phyloP scores from a whole-genome alignment of 2,888 invertebrate genomes.

The Philopedon plagiatum region DNA sequence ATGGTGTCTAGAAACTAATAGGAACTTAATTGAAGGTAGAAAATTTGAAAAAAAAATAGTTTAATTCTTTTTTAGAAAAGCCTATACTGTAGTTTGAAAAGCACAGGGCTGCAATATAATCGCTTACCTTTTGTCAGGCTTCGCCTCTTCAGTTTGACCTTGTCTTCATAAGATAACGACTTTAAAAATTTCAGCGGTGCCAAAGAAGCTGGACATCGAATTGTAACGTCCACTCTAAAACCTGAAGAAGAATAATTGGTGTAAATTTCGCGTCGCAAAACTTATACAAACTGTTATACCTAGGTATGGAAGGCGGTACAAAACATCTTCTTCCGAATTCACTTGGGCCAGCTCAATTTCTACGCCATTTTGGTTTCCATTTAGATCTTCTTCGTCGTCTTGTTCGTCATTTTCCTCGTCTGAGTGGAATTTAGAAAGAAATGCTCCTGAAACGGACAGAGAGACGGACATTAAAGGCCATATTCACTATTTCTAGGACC shows the following conservation, averaged over 20 bases:
- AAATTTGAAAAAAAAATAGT: background rate
- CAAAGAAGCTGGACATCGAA: constrained; percentile 60
- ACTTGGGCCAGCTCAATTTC: constrained; percentile 32
- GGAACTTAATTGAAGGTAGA: too few species aligned
- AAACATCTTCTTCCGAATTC: constrained; percentile 52
- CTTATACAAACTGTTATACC: too few species aligned
- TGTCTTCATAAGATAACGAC: constrained; percentile 41
- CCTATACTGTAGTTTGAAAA: too few species aligned
- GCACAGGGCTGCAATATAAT: too few species aligned
- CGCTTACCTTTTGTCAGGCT: constrained; percentile 33
- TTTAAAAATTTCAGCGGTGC: constrained; percentile 58
- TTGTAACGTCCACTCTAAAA: constrained; percentile 58
- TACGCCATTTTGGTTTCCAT: constrained; percentile 20
- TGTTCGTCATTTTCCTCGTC: constrained; percentile 55
- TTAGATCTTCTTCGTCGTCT: constrained; percentile 39
- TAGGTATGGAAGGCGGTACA: constrained; percentile 51
- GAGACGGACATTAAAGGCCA: too few species aligned
- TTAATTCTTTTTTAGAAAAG: too few species aligned
- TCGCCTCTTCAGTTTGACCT: constrained; percentile 30
- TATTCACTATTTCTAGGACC: too few species aligned
- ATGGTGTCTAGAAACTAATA: too few species aligned
- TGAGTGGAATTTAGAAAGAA: constrained; percentile 59
- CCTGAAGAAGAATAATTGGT: constrained; percentile 53
- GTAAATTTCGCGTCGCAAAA: too few species aligned
- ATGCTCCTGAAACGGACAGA: constrained; percentile 57